phyloP scores from a whole-genome alignment of 2,113 vertebrate species.

The Nothoprocta perdicaria region DNA sequence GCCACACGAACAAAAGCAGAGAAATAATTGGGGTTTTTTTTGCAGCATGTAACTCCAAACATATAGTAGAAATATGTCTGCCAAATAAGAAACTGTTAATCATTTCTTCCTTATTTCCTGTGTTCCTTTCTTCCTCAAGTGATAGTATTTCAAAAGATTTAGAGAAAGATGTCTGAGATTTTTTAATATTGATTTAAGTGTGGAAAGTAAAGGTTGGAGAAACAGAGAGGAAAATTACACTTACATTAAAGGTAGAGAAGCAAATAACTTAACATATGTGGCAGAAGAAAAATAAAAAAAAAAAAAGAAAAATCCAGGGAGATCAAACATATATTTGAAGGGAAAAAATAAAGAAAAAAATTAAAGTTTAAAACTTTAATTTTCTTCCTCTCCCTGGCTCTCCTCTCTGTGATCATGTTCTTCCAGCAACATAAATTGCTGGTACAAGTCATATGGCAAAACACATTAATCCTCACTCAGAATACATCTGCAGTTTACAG shows the following conservation, averaged over 20 bases:
- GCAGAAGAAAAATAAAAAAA: constrained; percentile 37
- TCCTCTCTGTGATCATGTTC: not conserved
- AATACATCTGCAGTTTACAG: constrained; percentile 30
- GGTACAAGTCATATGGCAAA: not conserved
- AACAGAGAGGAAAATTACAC: not conserved
- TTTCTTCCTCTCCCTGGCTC: not conserved
- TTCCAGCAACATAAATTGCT: constrained; percentile 28
- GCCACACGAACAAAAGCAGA: not conserved
- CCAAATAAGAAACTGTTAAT: not conserved
- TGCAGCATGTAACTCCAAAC: not conserved
- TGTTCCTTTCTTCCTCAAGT: not conserved
- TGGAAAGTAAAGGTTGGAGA: not conserved
- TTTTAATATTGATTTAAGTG: not conserved
- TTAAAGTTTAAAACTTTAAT: not conserved
- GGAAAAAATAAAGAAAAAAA: not conserved
- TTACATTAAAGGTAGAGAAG: not conserved
- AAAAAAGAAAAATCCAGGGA: constrained; percentile 18
- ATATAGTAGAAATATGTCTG: not conserved
- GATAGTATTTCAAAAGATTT: not conserved
- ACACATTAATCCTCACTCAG: constrained; percentile 1
- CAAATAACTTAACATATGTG: not conserved
- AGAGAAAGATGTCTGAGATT: not conserved
- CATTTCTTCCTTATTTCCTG: not conserved
- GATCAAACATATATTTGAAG: not conserved
- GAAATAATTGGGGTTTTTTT: not conserved